Evolutionary conservation across 1,140 invertebrate genomes (phyloP), one percentile per base, ranked within the genome.

Genomic region (Drosophila setifemur): DNA sequence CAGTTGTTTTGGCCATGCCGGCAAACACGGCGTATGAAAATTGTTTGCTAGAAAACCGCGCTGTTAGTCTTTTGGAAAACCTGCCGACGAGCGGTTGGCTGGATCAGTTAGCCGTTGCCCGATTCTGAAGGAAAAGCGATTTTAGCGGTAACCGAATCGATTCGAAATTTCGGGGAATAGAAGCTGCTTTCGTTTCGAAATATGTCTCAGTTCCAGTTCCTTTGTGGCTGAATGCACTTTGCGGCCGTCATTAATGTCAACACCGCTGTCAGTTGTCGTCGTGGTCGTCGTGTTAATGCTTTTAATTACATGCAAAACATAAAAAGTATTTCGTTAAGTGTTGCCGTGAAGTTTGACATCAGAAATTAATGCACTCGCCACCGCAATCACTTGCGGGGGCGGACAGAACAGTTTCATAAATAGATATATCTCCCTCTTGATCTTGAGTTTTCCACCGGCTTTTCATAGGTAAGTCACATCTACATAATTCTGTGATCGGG

Each of bases 21-120:
- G 74, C 79, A 71, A 83, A 72, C 70, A 76, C 57, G 52, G 54
- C 74, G 71, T 76, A 83, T 83, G 78, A 77, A 82, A 82, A 82
- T 76, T 83, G 73, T 73, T 76, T 45, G 78, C 67, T 76, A 81
- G 79, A 66, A 83, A 83, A 78, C 50, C 69, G 57, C 49, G 49
- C 53, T 85, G 75, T 85, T 58, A 85, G 79, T 85, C 79, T 85
- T 85, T 74, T 79, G 79, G 81, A 86, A 85, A 85, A 85, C 66
- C 44, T 85, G 75, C 71, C 81, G 75, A 52, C 81, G 79, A 81
- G 81, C 75, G 81, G 78, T 83, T 83, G 77, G 70, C 49, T 67
- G 77, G 79, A 85, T 85, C 74, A 61, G 23, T 58, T 50, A n/a
- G 37, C 14, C 45, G 16, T 40, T 48, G 14, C 4, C n/a, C 28